Evolutionary conservation across 2,113 vertebrate genomes (phyloP).

Genomic region (Oreochromis spilurus): DNA sequence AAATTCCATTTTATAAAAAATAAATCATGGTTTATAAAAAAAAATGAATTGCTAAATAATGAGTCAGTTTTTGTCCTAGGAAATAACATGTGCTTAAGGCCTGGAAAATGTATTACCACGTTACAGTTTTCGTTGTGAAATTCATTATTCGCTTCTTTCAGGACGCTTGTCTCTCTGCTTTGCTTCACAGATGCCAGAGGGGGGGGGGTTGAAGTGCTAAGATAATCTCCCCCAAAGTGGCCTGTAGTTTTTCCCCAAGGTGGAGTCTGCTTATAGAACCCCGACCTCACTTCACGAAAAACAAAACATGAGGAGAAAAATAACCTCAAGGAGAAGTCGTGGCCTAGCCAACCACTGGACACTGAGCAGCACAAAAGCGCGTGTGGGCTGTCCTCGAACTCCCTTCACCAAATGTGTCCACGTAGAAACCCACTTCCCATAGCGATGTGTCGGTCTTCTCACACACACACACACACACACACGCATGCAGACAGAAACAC

Average conservation of each 20-base stretch:
- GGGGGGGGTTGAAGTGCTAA: constrained; percentile 29
- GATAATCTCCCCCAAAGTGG: constrained; percentile 39
- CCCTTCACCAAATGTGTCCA: constrained; percentile 34
- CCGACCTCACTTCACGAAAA: constrained; percentile 59
- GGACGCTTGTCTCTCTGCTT: constrained; percentile 1
- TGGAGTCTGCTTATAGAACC: constrained; percentile 67
- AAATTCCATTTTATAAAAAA: constrained; percentile 23
- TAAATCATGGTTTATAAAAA: not conserved
- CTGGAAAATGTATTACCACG: constrained; percentile 5
- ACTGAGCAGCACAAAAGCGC: constrained; percentile 48
- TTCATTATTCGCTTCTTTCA: not conserved
- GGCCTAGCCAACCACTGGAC: constrained; percentile 63
- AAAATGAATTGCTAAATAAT: constrained; percentile 2
- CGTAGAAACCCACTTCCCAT: constrained; percentile 54
- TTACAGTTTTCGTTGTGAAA: not conserved
- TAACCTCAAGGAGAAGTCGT: constrained; percentile 67
- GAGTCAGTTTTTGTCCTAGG: not conserved
- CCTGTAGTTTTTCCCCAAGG: constrained; percentile 38
- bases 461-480: not conserved
- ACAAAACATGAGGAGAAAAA: constrained; percentile 61
- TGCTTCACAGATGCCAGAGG: not conserved
- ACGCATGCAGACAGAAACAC: not conserved
- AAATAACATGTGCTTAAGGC: not conserved
- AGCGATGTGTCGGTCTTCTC: constrained; percentile 14
- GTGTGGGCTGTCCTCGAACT: constrained; percentile 71